Conservation (phyloP, 2,888 invertebrate genomes). For the Clostera curtula region DNA sequence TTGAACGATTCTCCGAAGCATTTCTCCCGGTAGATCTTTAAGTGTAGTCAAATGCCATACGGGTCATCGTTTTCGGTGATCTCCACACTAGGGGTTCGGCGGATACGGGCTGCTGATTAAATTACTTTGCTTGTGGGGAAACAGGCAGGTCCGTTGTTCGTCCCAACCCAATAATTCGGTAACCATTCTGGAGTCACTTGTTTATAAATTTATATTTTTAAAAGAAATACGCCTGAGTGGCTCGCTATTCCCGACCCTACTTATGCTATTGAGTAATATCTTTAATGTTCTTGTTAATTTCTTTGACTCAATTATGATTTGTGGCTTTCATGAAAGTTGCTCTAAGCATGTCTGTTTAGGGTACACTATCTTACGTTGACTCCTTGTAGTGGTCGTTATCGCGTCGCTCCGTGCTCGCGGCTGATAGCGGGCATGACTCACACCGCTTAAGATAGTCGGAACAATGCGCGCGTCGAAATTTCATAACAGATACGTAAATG, state of each 20-base stretch:
- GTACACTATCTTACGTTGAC: conserved; percentile 17
- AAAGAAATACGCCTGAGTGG: too few relatives aligned
- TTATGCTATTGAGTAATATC: too few relatives aligned
- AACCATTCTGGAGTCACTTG: too few relatives aligned
- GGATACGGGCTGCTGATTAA: conserved; percentile 63
- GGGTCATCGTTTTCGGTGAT: conserved; percentile 28
- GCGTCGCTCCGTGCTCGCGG: conserved; percentile 25
- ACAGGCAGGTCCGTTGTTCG: too few relatives aligned
- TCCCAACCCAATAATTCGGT: too few relatives aligned
- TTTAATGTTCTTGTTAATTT: too few relatives aligned
- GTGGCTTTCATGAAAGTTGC: too few relatives aligned
- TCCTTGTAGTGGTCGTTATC: conserved; percentile 35
- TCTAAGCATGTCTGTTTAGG: conserved; percentile 15
- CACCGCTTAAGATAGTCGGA: conserved; percentile 15
- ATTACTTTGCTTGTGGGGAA: conserved; percentile 42
- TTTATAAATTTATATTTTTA: too few relatives aligned
- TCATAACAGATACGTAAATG: conserved; percentile 13
- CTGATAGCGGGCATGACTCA: conserved; percentile 44
- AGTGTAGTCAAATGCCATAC: conserved; percentile 6
- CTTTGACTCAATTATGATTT: too few relatives aligned
- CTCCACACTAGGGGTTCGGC: conserved; percentile 32
- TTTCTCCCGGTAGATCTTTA: too few relatives aligned
- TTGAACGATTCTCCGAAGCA: too few relatives aligned
- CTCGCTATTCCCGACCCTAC: too few relatives aligned
- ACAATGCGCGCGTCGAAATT: conserved; percentile 23